These are phyloP conservation scores for Acyrthosiphon pisum DNA, from an alignment of 1,140 invertebrate species.

Conservation along the genomic window DNA sequence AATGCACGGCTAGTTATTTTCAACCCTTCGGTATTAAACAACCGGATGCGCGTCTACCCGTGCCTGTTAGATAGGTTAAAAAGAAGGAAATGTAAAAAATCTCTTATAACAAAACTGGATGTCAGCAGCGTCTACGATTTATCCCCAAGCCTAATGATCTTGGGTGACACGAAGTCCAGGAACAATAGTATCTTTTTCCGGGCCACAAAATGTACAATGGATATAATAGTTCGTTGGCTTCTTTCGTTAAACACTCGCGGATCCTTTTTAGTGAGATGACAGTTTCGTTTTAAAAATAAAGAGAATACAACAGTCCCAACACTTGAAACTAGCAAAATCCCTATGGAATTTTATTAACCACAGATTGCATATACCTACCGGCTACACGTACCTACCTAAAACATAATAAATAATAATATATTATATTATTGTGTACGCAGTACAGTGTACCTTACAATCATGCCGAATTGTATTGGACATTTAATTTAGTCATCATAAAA, in stretches of 20 bases:
- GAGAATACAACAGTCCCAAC: neutral
- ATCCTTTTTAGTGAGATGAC: neutral
- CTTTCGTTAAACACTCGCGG: neutral
- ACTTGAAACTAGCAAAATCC: neutral
- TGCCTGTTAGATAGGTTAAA: neutral
- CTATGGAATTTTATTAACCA: neutral
- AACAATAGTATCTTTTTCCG: constrained; percentile 50
- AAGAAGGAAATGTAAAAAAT: constrained; percentile 20
- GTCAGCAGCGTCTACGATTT: constrained; percentile 3
- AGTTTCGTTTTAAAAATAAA: neutral
- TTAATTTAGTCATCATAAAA: too few relatives aligned
- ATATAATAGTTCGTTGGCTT: constrained; percentile 12
- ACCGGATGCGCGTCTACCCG: neutral
- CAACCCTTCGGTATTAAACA: constrained; percentile 13
- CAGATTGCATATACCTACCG: neutral
- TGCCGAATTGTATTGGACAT: too few relatives aligned
- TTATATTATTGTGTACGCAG: too few relatives aligned
- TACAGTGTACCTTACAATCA: too few relatives aligned
- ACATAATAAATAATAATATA: too few relatives aligned
- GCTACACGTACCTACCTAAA: too few relatives aligned
- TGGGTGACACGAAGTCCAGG: neutral
- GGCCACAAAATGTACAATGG: constrained; percentile 26
- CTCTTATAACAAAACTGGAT: neutral
- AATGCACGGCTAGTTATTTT: neutral
- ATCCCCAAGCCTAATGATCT: constrained; percentile 32